A percentile compares a stretch with the other conserved stretches of the same genome.
Evolutionary conservation across 2,797 vertebrate genomes (phyloP).

Genomic region (Tragelaphus eurycerus): DNA sequence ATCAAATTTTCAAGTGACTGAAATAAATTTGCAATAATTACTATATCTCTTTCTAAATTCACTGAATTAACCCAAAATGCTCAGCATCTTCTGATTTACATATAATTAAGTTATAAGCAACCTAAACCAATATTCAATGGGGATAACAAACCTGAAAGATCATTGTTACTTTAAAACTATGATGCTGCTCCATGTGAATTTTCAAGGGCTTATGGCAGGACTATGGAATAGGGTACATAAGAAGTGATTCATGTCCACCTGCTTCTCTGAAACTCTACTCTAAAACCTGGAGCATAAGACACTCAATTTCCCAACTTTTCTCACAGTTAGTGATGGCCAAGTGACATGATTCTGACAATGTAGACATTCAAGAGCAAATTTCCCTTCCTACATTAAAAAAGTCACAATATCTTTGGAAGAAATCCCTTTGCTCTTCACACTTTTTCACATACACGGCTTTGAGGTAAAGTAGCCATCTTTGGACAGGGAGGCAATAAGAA

Average conservation of each 20-base stretch:
- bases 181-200: neutral
- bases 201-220: neutral
- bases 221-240: neutral
- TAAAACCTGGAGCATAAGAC: neutral
- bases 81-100: neutral
- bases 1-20: conserved; percentile 91
- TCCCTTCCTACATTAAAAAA: neutral
- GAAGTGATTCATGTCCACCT: neutral
- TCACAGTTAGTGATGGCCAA: neutral
- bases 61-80: conserved; percentile 4
- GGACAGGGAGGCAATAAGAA: neutral
- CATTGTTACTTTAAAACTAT: neutral
- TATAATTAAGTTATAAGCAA: neutral
- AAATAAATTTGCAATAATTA: conserved; percentile 71
- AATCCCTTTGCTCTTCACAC: neutral
- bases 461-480: neutral
- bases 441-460: neutral
- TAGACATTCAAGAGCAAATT: neutral
- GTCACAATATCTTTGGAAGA: neutral
- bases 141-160: neutral
- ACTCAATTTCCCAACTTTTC: neutral
- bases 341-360: neutral
- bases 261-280: neutral
- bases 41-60: neutral
- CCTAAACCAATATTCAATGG: conserved; percentile 25